A percentile compares a stretch with the other conserved stretches of the same genome.
These are phyloP conservation scores for Miniopterus natalensis DNA, from an alignment of 2,113 vertebrate species.

Conservation along the genomic window DNA sequence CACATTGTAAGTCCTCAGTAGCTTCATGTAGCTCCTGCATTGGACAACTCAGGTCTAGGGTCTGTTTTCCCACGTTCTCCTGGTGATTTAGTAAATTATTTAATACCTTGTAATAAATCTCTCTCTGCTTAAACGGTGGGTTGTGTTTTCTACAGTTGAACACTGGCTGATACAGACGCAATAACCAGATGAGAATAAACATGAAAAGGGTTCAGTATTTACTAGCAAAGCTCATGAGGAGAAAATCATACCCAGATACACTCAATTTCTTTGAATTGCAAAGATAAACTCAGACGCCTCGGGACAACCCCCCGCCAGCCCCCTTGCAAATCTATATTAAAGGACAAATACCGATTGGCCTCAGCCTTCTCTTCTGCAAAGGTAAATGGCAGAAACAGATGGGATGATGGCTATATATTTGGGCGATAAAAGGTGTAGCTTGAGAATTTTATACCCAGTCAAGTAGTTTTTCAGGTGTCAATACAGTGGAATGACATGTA, in stretches of 20 bases:
- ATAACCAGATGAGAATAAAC: neutral
- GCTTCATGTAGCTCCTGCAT: neutral
- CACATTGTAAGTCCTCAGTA: neutral
- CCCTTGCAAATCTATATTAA: neutral
- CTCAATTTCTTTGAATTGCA: neutral
- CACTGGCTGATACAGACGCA: neutral
- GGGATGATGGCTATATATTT: neutral
- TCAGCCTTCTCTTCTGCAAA: neutral
- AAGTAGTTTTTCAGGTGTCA: slow-evolving; percentile 3
- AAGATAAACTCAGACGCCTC: slow-evolving; percentile 10
- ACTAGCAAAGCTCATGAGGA: neutral
- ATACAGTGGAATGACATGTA: neutral
- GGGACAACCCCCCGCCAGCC: neutral
- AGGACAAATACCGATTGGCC: neutral
- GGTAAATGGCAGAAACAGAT: neutral
- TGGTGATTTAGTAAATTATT: neutral
- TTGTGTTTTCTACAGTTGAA: neutral
- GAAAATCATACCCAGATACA: neutral
- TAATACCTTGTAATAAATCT: slow-evolving; percentile 11
- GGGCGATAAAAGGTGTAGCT: neutral
- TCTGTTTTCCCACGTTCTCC: neutral
- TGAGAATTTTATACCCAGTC: neutral
- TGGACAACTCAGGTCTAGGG: neutral
- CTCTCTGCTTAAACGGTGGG: slow-evolving; percentile 10
- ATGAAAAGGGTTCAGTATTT: neutral